Base-by-base conservation (phyloP, 1,140 invertebrate genomes). In the Ostrea edulis region DNA sequence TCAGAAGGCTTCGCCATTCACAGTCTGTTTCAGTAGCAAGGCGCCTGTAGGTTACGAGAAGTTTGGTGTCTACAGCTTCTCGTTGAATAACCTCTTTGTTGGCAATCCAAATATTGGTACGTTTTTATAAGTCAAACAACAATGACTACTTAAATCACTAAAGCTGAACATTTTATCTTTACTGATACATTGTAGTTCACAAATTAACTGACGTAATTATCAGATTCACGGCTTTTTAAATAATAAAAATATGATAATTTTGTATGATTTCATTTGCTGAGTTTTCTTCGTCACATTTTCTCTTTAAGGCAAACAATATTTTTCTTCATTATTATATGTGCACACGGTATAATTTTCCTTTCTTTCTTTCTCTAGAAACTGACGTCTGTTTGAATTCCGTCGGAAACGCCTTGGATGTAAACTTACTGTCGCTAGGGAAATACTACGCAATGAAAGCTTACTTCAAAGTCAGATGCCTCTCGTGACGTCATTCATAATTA, bases 381-480 rank as follows among this genome's bases (percentile, higher is more conserved):
- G 68, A 77, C 68, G 68, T 77, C 29, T 77, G 68, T 35, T 12
- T 77, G 11, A 77, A 35, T 77, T 77, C 68, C 29, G 3, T 77
- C 9, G 68, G 22, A 77, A 77, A 77, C 29, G 11, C 22, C 11
- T 29, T 77, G 3, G 25, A 77, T 77, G 29, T 77, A 29, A 77
- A 77, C 68, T 25, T 77, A 25, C 0, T 35, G 4, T 77, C 68
- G 25, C 68, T 77, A 11, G 29, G 68, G 35, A 77, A 77, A 77
- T 77, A 77, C 68, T 77, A 29, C 14, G 25, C 35, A 12, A 77
- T 77, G 68, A 77, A 77, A 4, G 68, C 68, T 35, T 77, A 77
- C 68, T 77, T 77, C 68, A 77, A 77, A 77, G 68, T 77, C 22
- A 25, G 25, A 14, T 77, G 68, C 25, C 68, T 77, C 22, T 77